Conservation (phyloP, 2,797 vertebrate genomes). For the Ctenochaetus hawaiiensis region DNA sequence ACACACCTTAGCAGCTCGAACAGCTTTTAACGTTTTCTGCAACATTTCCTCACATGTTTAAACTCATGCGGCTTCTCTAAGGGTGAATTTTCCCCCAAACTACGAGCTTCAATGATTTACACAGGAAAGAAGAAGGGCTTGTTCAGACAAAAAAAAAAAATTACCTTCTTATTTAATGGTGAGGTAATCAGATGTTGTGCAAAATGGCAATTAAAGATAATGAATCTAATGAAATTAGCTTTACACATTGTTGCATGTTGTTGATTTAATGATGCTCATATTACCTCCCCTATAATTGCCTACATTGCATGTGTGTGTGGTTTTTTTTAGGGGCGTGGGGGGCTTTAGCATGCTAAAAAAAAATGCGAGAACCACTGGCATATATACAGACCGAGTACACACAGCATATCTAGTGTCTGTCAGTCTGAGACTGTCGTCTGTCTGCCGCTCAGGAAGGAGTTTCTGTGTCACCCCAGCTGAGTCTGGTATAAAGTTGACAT, state of each 20-base stretch:
- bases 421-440: not conserved
- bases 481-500: constrained; percentile 65
- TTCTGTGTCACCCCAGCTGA: constrained; percentile 48
- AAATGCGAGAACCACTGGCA: not conserved
- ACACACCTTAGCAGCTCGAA: not conserved
- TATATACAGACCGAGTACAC: not conserved
- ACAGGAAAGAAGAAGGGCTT: not conserved
- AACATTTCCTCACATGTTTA: constrained; percentile 27
- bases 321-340: too few relatives aligned
- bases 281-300: not conserved
- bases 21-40: not conserved
- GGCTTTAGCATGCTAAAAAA: not conserved
- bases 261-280: not conserved
- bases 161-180: not conserved
- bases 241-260: not conserved
- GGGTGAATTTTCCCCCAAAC: not conserved
- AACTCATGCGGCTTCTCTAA: not conserved
- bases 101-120: constrained; percentile 4
- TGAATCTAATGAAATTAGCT: not conserved
- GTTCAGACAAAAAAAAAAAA: constrained; percentile 16
- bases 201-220: not conserved
- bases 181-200: not conserved
- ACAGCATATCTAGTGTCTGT: not conserved
- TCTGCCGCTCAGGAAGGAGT: constrained; percentile 13
- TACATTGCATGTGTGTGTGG: too few relatives aligned